Evolutionary conservation across 64 coral and sea anemone species (phyloP), one percentile per base, ranked within the genome.

Genomic region (Cladopsammia gracilis): DNA sequence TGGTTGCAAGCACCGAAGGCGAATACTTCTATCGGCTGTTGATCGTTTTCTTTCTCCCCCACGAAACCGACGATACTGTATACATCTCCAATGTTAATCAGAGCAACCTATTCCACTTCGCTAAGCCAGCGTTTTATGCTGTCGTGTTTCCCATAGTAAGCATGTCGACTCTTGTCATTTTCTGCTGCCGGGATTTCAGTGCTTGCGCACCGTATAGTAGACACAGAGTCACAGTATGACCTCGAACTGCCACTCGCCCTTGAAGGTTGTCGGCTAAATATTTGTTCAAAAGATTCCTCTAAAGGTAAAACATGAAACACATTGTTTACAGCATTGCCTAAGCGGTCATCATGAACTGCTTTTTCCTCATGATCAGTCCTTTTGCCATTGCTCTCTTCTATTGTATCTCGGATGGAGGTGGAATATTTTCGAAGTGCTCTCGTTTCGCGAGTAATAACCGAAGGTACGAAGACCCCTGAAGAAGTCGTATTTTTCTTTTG

Each of bases 61-160:
- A 34, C 34, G 34, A 34, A 34, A 34, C 34, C 34, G 34, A 34
- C 2, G 34, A 34, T 34, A 34, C 34, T 34, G 34, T 34, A 34
- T 34, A 34, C 34, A 34, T 34, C 34, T 34, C 34, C 34, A 34
- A 34, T 34, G 34, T 34, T 34, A 6, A 56, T 12, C 7, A 56
- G 45, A 75, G 14, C 8, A 10, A 20, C 5, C 64, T 49, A 84
- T 68, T 84, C 80, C 10, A 84, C 80, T 49, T 84, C 80, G 20
- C 80, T 84, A 45, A 84, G 80, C 80, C 80, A 84, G 45, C 80
- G 80, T 66, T 84, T 66, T 66, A 84, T 84, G 8, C 60, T 66
- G 43, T 66, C 60, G 4, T 51, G 34, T 67, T 84, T 84, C 4
- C 45, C 61, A 20, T 84, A 50, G n/a, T 49, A 68, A 13, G 80